A percentile compares a stretch with the other conserved stretches of the same genome.
phyloP scores from a whole-genome alignment of 2,113 vertebrate species.

The Macroglossus sobrinus region DNA sequence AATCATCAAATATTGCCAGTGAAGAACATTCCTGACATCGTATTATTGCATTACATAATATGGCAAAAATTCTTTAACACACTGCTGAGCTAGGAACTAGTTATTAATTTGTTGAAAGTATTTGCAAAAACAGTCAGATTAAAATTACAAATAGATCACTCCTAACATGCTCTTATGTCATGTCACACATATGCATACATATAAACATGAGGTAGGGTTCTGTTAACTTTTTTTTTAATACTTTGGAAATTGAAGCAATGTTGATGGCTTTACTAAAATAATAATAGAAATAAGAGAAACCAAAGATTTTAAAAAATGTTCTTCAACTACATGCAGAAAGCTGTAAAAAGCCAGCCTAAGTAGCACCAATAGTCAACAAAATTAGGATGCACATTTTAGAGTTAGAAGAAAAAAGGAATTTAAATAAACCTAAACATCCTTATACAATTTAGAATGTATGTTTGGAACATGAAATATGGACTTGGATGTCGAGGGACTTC shows the following conservation, averaged over 20 bases:
- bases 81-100: slow-evolving; percentile 14
- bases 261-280: slow-evolving; percentile 7
- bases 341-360: background rate
- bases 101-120: background rate
- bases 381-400: background rate
- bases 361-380: background rate
- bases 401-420: background rate
- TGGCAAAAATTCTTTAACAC: slow-evolving; percentile 29
- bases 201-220: slow-evolving; percentile 58
- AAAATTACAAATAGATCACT: slow-evolving; percentile 27
- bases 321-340: background rate
- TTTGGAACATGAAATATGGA: slow-evolving; percentile 4
- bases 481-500: background rate
- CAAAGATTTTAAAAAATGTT: background rate
- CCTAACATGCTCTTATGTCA: background rate
- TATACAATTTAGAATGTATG: background rate
- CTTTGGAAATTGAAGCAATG: slow-evolving; percentile 25
- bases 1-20: background rate
- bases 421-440: slow-evolving; percentile 25
- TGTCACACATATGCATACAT: background rate
- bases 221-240: slow-evolving; percentile 25
- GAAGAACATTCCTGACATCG: background rate
- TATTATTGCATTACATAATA: slow-evolving; percentile 7
- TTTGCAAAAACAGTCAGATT: background rate
- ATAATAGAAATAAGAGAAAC: background rate